A percentile compares a stretch with the other conserved stretches of the same genome.
These are phyloP conservation scores for Tiphia femorata DNA, from an alignment of 2,888 invertebrate genomes.

Conservation along the genomic window DNA sequence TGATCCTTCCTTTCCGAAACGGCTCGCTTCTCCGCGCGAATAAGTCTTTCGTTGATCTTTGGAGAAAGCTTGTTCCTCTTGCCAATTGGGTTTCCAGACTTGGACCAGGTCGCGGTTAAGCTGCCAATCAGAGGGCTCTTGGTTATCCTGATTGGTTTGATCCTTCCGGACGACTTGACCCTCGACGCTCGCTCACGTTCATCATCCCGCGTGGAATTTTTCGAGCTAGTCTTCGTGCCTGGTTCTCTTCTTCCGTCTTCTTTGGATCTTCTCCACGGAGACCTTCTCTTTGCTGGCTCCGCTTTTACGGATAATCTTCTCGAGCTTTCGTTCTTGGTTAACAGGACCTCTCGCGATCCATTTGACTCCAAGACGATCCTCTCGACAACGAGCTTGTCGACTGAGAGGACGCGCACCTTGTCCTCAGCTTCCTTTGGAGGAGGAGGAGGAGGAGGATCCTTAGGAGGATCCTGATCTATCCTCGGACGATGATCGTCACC, in stretches of 20 bases:
- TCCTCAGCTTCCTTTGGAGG: slow-evolving; percentile 17
- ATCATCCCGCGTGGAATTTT: slow-evolving; percentile 14
- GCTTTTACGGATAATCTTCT: slow-evolving; percentile 33
- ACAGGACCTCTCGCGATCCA: slow-evolving; percentile 44
- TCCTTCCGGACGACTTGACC: slow-evolving; percentile 26
- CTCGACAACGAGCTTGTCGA: slow-evolving; percentile 53
- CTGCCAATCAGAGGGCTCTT: slow-evolving; percentile 46
- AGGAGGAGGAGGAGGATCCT: too few species aligned
- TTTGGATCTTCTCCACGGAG: not conserved
- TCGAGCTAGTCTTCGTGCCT: slow-evolving; percentile 12
- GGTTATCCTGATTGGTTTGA: slow-evolving; percentile 43
- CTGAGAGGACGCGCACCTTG: slow-evolving; percentile 43
- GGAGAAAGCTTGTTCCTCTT: not conserved
- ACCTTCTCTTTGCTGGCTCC: slow-evolving; percentile 4
- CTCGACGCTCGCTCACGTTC: slow-evolving; percentile 14
- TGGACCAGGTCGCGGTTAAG: slow-evolving; percentile 7
- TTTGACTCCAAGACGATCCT: slow-evolving; percentile 49
- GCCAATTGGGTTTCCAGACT: not conserved
- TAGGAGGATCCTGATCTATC: too few species aligned
- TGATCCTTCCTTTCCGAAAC: not conserved
- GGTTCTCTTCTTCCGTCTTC: slow-evolving; percentile 3
- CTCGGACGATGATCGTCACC: too few species aligned
- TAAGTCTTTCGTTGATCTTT: not conserved
- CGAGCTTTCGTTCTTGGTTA: slow-evolving; percentile 49
- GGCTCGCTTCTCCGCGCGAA: not conserved